phyloP scores from a whole-genome alignment of 2,888 invertebrate species.

The Aleiodes leptofemur region DNA sequence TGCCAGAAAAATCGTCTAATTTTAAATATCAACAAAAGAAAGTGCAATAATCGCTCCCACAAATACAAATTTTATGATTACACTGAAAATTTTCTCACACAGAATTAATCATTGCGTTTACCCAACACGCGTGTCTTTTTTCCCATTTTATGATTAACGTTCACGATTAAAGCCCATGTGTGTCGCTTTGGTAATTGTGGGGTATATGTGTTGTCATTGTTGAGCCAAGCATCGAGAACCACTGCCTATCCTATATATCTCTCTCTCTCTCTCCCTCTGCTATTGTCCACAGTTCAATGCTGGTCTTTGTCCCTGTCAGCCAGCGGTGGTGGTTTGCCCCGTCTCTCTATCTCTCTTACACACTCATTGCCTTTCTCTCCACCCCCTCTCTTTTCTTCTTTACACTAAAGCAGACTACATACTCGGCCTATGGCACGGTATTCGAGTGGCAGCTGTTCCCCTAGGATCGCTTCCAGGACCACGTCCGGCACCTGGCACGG shows the following conservation, averaged over 20 bases:
- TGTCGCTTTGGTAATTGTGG: slow-evolving; percentile 8
- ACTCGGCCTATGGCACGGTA: slow-evolving; percentile 12
- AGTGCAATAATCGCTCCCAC: no score
- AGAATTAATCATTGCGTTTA: not conserved
- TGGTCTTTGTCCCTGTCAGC: slow-evolving; percentile 47
- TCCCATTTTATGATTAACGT: not conserved
- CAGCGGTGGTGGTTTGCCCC: slow-evolving; percentile 35
- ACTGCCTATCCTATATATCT: not conserved
- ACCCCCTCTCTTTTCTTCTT: slow-evolving; percentile 11
- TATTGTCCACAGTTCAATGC: slow-evolving; percentile 51
- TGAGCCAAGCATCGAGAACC: slow-evolving; percentile 28
- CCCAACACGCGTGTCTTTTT: not conserved
- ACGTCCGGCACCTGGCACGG: slow-evolving; percentile 40
- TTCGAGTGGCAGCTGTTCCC: slow-evolving; percentile 40
- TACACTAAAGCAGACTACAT: slow-evolving; percentile 19
- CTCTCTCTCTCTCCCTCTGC: slow-evolving; percentile 32
- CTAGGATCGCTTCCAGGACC: slow-evolving; percentile 37
- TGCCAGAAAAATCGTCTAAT: no score
- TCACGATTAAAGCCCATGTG: not conserved
- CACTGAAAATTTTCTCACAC: no score
- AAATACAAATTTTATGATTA: no score
- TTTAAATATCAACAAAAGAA: no score
- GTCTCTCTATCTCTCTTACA: slow-evolving; percentile 22
- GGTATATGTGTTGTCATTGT: slow-evolving; percentile 28
- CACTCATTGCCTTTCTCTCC: slow-evolving; percentile 12